Evolutionary conservation across 64 coral and sea anemone species (phyloP).

Genomic region (Montipora foliosa): DNA sequence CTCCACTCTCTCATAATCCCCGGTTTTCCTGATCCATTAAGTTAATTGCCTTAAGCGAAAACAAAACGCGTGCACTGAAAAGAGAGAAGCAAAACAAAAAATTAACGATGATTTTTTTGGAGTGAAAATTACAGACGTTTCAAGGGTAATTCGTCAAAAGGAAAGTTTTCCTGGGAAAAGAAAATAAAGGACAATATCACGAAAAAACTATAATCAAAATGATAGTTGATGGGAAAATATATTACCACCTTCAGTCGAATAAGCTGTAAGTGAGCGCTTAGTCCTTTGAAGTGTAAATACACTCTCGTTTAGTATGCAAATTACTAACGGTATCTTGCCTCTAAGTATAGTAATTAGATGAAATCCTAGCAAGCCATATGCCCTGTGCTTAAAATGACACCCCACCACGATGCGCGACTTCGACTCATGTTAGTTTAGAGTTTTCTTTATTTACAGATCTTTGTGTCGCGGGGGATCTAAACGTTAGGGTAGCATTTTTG

Average conservation of each 20-base stretch:
- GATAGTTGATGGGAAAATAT: constrained; percentile 34
- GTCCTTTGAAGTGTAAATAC: constrained; percentile 61
- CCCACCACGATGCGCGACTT: background rate
- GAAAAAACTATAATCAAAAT: background rate
- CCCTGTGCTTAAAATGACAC: background rate
- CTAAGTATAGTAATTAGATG: constrained; percentile 35
- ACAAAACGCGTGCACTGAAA: background rate
- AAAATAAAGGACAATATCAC: background rate
- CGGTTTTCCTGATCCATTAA: constrained; percentile 1
- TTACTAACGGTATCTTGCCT: constrained; percentile 56
- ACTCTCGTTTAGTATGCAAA: constrained; percentile 34
- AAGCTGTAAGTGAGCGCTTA: constrained; percentile 9
- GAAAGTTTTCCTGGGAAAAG: background rate
- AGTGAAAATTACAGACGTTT: background rate
- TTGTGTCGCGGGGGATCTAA: too few relatives aligned
- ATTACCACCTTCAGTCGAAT: constrained; percentile 15
- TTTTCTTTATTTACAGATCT: background rate
- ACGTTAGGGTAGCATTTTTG: background rate
- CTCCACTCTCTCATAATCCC: constrained; percentile 6
- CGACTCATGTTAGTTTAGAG: background rate
- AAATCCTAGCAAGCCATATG: constrained; percentile 55
- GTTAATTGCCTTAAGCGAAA: constrained; percentile 19
- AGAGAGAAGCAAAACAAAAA: background rate
- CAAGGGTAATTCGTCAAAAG: background rate
- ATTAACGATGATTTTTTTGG: background rate